These are phyloP conservation scores for Arrhopalites spinosus DNA, from an alignment of 2,888 invertebrate species.

Conservation along the genomic window DNA sequence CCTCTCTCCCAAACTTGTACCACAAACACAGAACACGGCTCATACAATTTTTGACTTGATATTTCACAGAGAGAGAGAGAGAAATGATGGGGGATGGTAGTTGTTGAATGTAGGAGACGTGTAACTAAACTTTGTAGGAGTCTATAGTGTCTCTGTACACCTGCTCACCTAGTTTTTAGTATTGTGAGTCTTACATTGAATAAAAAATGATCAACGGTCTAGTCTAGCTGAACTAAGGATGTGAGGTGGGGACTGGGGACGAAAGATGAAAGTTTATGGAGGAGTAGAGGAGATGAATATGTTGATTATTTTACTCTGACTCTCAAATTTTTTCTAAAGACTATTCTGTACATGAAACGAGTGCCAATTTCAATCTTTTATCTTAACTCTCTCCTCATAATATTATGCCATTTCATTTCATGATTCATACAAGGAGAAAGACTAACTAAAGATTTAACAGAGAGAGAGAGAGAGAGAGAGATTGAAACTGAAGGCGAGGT, in stretches of 20 bases:
- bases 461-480: neutral
- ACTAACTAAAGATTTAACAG: neutral
- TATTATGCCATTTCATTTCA: neutral
- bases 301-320: neutral
- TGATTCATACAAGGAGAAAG: slow-evolving; percentile 9
- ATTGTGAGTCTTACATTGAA: neutral
- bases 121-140: no score
- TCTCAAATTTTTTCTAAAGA: neutral
- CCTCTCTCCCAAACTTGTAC: no score
- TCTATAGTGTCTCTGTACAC: neutral
- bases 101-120: neutral
- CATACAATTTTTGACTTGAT: neutral
- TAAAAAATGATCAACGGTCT: slow-evolving; percentile 1
- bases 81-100: neutral
- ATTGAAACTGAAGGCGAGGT: neutral
- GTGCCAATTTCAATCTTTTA: slow-evolving; percentile 4
- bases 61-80: neutral
- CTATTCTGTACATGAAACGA: neutral
- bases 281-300: neutral
- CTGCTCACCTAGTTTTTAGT: slow-evolving; percentile 1
- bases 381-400: neutral
- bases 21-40: no score
- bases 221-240: slow-evolving; percentile 9
- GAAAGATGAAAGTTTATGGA: slow-evolving; percentile 1
- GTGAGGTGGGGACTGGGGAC: neutral